Base-by-base conservation (phyloP, 2,888 invertebrate genomes). In the Pyrgus malvae region DNA sequence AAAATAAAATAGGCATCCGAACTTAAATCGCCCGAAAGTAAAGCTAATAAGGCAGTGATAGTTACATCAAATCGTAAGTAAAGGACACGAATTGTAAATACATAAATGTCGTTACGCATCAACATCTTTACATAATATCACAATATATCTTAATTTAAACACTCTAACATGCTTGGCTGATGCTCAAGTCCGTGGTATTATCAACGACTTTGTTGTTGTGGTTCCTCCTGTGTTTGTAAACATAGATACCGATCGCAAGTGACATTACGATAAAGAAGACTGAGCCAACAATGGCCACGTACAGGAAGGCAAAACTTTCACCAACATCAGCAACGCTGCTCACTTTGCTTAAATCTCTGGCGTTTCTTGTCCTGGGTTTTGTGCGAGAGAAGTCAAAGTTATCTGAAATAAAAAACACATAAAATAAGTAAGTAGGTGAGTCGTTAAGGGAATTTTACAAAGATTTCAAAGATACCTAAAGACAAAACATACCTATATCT, bases 31-130 rank as follows among this genome's bases (percentile, higher is more conserved):
- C 75, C 70, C 67, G 65, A 69, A 55, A 66, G 69, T 78, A 78
- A 81, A 83, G 78, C 79, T 80, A 72, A 65, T 25, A 73, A 74
- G 82, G 81, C 84, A 83, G 83, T 84, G 80, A 71, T 63, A 64
- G 63, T 67, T 66, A 51, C 53, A 66, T 54, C 58, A 60, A 48
- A 35, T 33, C 21, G 14, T 42, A 50, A 23, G 17, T 14, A 56
- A 4, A 53, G 9, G 16, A 35, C 14, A 31, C 50, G 44, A 44
- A 56, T 37, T 21, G 41, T 33, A 33, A 58, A 46, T 25, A 42
- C 37, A 25, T 35, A 33, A 33, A 17, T 38, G 17, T 38, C 19
- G 11, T 11, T 11, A 19, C 11, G 19, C 38, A 38, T 38, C 19
- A 19, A 17, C 38, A 11, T 16, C 4, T 35, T 35, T 44, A 51